These are phyloP conservation scores for Tillus elongatus DNA, from an alignment of 2,888 invertebrate species.

Conservation along the genomic window DNA sequence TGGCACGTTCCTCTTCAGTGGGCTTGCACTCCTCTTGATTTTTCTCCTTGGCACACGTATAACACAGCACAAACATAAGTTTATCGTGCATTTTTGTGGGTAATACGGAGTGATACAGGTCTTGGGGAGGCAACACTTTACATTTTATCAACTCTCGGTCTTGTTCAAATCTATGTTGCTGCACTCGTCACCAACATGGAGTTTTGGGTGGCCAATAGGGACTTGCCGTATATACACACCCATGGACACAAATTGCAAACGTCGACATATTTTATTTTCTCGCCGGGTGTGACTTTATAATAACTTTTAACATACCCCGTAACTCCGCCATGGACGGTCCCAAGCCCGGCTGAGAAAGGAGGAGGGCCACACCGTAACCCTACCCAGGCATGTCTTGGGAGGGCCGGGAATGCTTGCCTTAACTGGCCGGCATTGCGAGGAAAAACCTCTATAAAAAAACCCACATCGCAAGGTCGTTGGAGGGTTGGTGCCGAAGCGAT, in stretches of 20 bases:
- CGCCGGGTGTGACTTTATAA: slow-evolving; percentile 8
- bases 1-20: slow-evolving; percentile 4
- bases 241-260: slow-evolving; percentile 16
- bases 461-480: no score
- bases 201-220: slow-evolving; percentile 12
- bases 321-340: no score
- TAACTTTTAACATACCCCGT: no score
- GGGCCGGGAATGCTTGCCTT: no score
- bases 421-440: no score
- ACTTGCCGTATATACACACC: slow-evolving; percentile 15
- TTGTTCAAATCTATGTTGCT: not conserved
- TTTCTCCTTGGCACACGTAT: slow-evolving; percentile 6
- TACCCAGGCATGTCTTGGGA: no score
- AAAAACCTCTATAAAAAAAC: no score
- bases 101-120: slow-evolving; percentile 6
- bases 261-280: slow-evolving; percentile 16
- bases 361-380: no score
- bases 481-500: no score
- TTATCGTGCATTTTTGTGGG: slow-evolving; percentile 4
- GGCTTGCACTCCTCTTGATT: slow-evolving; percentile 6
- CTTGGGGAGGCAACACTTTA: slow-evolving; percentile 9
- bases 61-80: slow-evolving; percentile 7
- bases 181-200: slow-evolving; percentile 6
- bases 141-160: not conserved
- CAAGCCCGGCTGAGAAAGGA: no score